Evolutionary conservation across 1,140 invertebrate species (phyloP).

Genomic region (Aphis gossypii): DNA sequence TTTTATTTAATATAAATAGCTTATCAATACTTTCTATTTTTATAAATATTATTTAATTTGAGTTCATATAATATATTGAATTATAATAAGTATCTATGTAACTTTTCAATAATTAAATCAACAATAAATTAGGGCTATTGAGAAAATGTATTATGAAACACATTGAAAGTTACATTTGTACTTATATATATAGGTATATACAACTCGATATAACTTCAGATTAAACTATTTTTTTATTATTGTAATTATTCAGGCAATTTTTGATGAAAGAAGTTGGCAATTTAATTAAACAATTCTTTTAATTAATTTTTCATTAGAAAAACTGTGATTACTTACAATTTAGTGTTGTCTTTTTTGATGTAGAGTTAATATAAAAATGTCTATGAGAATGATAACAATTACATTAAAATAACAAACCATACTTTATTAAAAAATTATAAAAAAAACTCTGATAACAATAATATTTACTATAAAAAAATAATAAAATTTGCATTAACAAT

Average conservation of each 20-base stretch:
- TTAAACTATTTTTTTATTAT: background rate
- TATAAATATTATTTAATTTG: background rate
- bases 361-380: background rate
- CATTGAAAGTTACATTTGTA: background rate
- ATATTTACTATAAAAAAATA: background rate
- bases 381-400: background rate
- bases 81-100: background rate
- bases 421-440: background rate
- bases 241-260: slow-evolving; percentile 15
- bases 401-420: background rate
- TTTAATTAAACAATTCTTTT: background rate
- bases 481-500: background rate
- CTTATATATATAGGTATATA: background rate
- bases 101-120: background rate
- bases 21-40: background rate
- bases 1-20: background rate
- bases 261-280: background rate
- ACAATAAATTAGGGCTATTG: background rate
- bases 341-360: background rate
- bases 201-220: background rate
- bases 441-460: background rate
- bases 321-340: background rate
- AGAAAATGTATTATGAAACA: background rate
- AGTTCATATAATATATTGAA: background rate
- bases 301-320: background rate